Evolutionary conservation across 1,140 invertebrate genomes (phyloP), one percentile per base, ranked within the genome.

Genomic region (Meloidogyne hapla): DNA sequence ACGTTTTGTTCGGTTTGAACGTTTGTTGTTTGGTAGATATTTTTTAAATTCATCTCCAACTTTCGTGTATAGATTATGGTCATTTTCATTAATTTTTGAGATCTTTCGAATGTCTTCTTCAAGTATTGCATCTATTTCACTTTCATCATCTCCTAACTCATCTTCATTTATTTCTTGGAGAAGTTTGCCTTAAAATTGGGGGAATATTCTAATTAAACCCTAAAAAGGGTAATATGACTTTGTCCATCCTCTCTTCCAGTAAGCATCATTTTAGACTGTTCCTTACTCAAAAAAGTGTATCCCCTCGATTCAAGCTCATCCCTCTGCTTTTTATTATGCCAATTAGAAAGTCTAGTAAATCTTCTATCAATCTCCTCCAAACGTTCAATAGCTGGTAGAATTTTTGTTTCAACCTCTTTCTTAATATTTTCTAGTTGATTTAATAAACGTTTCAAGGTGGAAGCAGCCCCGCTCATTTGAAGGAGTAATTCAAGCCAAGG

Each of bases 401-500:
- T 68, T 10, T 67, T 63, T 1, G 25, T 21, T 61, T 77, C 62
- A 25, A 77, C 25, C n/a, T 28, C 38, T 18, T 69, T 48, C 23
- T 56, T 64, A 23, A 15, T 42, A 9, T 21, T 10, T 48, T 69
- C 38, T 3, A 67, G 25, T 21, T 38, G 61, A 12, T 38, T 13
- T n/a, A 56, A 45, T 33, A 77, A 62, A 21, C 40, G 23, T 21
- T 67, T 48, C 21, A 77, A 45, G 8, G 67, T 66, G 66, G 15
- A 6, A 21, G 62, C 28, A 56, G 73, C 76, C 1, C 76, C 76
- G 56, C 63, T 68, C 13, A 76, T 67, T 33, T 78, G 26, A 63
- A 77, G 45, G 12, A 77, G 21, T 28, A 77, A 56, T 45, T 77
- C 71, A 15, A 77, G 75, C 76, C 76, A 77, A 15, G 71, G 40